These are phyloP conservation scores for Rana temporaria DNA, from an alignment of 2,113 vertebrate species.

Conservation along the genomic window DNA sequence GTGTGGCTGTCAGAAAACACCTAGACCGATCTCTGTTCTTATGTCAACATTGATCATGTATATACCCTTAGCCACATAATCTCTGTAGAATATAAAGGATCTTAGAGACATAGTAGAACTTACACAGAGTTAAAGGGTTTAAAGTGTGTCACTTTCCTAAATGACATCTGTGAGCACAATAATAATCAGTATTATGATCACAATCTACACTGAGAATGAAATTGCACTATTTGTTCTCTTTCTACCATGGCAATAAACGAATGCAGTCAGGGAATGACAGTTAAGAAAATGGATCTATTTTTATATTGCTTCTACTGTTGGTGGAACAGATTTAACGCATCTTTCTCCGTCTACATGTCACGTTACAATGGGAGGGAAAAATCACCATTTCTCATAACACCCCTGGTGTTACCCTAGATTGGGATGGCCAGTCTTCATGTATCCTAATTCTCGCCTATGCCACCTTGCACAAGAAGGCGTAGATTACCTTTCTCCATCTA, in stretches of 20 bases:
- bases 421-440: neutral
- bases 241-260: neutral
- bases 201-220: neutral
- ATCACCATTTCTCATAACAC: neutral
- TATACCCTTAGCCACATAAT: no score
- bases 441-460: neutral
- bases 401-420: neutral
- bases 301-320: neutral
- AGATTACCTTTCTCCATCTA: neutral
- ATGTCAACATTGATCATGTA: no score
- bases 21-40: no score
- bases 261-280: neutral
- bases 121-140: no score
- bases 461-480: no score
- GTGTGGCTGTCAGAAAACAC: no score
- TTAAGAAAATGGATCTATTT: neutral
- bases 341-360: neutral
- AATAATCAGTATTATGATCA: slow-evolving; percentile 6
- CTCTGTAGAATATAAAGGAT: no score
- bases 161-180: no score
- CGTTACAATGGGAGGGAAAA: neutral
- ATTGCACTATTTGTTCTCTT: neutral
- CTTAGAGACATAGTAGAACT: no score
- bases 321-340: no score
- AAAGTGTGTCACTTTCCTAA: no score